Base-by-base conservation (phyloP, 2,113 vertebrate genomes). In the Rhinoderma darwinii region DNA sequence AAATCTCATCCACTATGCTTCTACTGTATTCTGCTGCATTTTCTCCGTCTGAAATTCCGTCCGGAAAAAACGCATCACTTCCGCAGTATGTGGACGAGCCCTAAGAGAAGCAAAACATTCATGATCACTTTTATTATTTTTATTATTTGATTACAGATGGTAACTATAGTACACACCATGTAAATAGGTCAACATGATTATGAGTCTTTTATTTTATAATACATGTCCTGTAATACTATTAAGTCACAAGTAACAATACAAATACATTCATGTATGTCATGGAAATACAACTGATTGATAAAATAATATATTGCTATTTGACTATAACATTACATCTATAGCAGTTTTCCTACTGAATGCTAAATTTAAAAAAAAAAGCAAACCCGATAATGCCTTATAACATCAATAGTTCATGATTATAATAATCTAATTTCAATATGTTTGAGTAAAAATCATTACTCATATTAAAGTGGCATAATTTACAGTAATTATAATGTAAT, bases 401-500 rank as follows among this genome's bases (percentile, higher is more conserved):
- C 79, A 63, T 82, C 59, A 44, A 82, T 66, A 82, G 79, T 44
- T 20, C 25, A 66, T 66, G 35, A 82, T 44, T 82, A 17, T 44
- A 44, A 66, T 66, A 63, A 44, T 82, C 63, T 66, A 43, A 82
- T 82, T 63, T 66, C 41, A 39, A 80, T 47, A 78, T 9, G 30
- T 80, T 63, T 44, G 27, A 82, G 56, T 27, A 30, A 82, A 82
- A 63, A 44, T 43, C 56, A 82, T 82, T 82, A 63, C 25, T 44
- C n/a, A 9, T 66, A 82, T 44, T 66, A 82, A 82, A 66, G 37
- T 44, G 17, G 56, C 25, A 43, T 82, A 82, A 82, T 82, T 82
- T 43, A 43, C 56, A 63, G 39, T 82, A 82, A 82, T 82, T 82
- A 82, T 63, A 61, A 63, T 82, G n/a, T 61, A 82, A 82, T 82